Base-by-base conservation (phyloP, 1,140 invertebrate species). In the Bradysia coprophila region DNA sequence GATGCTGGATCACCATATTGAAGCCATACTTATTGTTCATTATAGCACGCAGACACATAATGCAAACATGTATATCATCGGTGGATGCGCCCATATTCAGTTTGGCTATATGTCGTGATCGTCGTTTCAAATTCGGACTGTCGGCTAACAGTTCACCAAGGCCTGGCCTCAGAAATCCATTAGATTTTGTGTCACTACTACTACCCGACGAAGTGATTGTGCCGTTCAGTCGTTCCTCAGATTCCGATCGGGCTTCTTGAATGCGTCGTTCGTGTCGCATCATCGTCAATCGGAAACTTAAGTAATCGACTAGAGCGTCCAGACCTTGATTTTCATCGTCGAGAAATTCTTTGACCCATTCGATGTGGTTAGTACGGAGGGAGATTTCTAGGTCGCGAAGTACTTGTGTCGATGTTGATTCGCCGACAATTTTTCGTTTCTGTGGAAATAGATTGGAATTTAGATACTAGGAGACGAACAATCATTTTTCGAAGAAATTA, bases 21-120 rank as follows among this genome's bases (percentile, higher is more conserved):
- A 98, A 97, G 38, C 94, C 95, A 64, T 95, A 93, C 81, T 97
- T 98, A 61, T 98, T 98, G 66, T 98, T 98, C 94, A 98, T 98
- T 52, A 99, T 98, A 40, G 95, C 94, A 22, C 95, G 73, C 67
- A 98, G 78, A 66, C 94, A 98, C 77, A 96, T 87, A 50, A 99
- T 96, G 69, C 92, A 97, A 41, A 98, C 90, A 65, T 98, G 95
- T 49, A 98, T 94, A 60, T 99, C 95, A 63, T 98, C 94, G 48
- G 92, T 90, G 32, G 90, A 84, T 52, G 96, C 90, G 32, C 93
- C 95, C 87, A 97, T 95, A 59, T 95, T 95, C 22, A 96, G 67
- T 54, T 86, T 78, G 18, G 84, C 81, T 9, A 88, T 83, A 60
- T 91, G 86, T 43, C 83, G 69, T 3, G 82, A 84, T 43, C 84